These are phyloP conservation scores for Pycnonotus jocosus DNA, from an alignment of 2,113 vertebrate species.

Conservation along the genomic window DNA sequence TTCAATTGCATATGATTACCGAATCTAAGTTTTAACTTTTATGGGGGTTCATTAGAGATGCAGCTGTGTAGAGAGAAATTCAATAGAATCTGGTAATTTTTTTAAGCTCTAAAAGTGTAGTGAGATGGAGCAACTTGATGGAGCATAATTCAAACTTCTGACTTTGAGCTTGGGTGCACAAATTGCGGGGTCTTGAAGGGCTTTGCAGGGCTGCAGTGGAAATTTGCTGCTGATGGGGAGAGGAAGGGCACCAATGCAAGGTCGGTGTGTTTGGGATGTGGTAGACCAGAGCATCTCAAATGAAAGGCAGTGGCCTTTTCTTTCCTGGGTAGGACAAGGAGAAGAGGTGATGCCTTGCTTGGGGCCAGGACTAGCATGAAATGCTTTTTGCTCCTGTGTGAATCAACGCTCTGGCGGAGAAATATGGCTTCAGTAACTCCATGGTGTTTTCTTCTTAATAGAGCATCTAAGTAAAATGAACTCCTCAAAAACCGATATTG, in stretches of 20 bases:
- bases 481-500: not conserved
- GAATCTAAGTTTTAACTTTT: conserved; percentile 59
- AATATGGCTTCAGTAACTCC: not conserved
- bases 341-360: not conserved
- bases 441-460: not conserved
- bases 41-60: conserved; percentile 38
- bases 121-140: not conserved
- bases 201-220: not conserved
- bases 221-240: not conserved
- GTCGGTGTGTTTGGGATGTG: not conserved
- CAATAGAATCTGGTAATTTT: not conserved
- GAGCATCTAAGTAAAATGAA: conserved; percentile 8
- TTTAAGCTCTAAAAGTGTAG: conserved; percentile 23
- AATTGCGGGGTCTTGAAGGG: not conserved
- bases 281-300: not conserved
- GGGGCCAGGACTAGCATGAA: not conserved
- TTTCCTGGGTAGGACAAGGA: not conserved
- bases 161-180: not conserved
- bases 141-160: not conserved
- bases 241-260: not conserved
- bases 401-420: not conserved
- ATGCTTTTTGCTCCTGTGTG: not conserved
- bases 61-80: conserved; percentile 54
- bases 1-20: conserved; percentile 58
- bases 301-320: not conserved